A percentile compares a stretch with the other conserved stretches of the same genome.
phyloP scores from a whole-genome alignment of 2,113 vertebrate genomes.

The Mirza zaza region DNA sequence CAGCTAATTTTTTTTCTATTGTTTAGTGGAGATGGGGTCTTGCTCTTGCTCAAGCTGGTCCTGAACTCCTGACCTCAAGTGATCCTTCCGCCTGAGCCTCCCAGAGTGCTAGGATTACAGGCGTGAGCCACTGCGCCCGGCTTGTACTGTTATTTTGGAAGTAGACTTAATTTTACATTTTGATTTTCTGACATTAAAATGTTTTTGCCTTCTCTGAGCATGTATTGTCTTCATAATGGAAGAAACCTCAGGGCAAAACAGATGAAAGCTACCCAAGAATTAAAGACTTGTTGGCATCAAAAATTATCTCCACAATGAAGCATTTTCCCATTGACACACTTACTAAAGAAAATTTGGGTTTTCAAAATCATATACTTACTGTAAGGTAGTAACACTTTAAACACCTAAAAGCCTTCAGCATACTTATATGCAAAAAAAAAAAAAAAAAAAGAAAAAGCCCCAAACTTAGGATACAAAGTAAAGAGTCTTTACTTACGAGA shows the following conservation, averaged over 20 bases:
- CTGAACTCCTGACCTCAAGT: too few relatives aligned
- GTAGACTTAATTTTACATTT: constrained; percentile 13
- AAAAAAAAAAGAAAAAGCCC: too few relatives aligned
- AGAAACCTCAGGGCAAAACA: background rate
- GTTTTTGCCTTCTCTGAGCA: background rate
- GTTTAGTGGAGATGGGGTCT: too few relatives aligned
- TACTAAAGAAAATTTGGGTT: background rate
- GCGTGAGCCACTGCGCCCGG: too few relatives aligned
- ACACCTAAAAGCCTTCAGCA: background rate
- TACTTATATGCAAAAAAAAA: background rate
- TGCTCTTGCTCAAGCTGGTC: too few relatives aligned
- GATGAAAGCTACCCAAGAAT: background rate
- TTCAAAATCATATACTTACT: constrained; percentile 16
- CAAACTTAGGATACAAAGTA: background rate
- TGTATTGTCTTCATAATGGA: background rate
- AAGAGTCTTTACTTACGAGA: background rate
- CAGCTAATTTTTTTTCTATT: too few relatives aligned
- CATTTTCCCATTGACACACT: background rate
- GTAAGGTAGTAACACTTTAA: background rate
- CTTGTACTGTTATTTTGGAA: background rate
- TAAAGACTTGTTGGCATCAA: background rate
- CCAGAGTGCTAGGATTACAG: too few relatives aligned
- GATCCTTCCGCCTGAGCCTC: too few relatives aligned
- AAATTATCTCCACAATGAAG: background rate
- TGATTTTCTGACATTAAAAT: constrained; percentile 28